Conservation (phyloP, 2,888 invertebrate species). For the Nemurella pictetii region DNA sequence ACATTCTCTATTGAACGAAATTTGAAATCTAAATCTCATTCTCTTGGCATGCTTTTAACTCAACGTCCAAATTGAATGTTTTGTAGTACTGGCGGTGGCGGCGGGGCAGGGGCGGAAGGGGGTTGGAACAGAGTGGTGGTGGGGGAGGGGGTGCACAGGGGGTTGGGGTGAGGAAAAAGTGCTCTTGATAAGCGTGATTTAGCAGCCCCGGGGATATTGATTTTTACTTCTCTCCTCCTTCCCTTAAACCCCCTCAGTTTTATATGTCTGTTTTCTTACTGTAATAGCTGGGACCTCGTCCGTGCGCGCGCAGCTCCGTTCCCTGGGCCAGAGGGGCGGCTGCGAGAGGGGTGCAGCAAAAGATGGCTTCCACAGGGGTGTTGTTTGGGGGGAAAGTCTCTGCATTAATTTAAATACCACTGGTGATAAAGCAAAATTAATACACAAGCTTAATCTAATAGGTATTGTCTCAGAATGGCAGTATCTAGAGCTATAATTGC, state of each 20-base stretch:
- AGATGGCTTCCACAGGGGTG: constrained; percentile 42
- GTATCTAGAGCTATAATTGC: not conserved
- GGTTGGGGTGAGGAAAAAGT: constrained; percentile 52
- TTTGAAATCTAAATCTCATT: constrained; percentile 51
- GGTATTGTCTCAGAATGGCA: not conserved
- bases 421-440: constrained; percentile 30
- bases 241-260: constrained; percentile 56
- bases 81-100: constrained; percentile 55
- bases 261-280: constrained; percentile 61
- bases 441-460: constrained; percentile 21
- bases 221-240: constrained; percentile 51
- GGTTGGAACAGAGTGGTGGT: constrained; percentile 54
- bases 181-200: constrained; percentile 68
- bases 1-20: constrained; percentile 47
- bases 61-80: constrained; percentile 64
- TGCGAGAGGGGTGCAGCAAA: constrained; percentile 35
- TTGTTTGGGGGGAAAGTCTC: constrained; percentile 35
- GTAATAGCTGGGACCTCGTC: constrained; percentile 56
- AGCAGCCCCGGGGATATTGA: constrained; percentile 69
- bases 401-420: constrained; percentile 39
- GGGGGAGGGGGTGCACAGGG: constrained; percentile 41
- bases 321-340: constrained; percentile 52
- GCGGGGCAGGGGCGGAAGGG: constrained; percentile 45
- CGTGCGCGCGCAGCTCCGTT: constrained; percentile 50
- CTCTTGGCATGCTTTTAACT: constrained; percentile 58